These are phyloP conservation scores for Phylloscopus whistleri DNA, from an alignment of 2,113 vertebrate genomes.

Conservation along the genomic window DNA sequence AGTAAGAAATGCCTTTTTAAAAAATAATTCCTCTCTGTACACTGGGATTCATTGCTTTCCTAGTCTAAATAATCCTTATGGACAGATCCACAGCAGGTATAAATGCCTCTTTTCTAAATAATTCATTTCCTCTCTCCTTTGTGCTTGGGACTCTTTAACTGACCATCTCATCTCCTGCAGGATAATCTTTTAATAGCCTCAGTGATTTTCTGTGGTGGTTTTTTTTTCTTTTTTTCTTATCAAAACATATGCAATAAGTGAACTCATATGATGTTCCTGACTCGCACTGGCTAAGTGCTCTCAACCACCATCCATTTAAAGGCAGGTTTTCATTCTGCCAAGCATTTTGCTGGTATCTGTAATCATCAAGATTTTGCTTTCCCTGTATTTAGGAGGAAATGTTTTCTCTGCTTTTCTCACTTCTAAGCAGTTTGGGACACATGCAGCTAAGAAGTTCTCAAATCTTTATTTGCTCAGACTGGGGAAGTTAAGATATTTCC, in stretches of 20 bases:
- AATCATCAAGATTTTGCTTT: neutral
- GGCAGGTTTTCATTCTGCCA: neutral
- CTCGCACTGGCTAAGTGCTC: neutral
- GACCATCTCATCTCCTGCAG: neutral
- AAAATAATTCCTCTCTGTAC: neutral
- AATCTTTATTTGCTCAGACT: neutral
- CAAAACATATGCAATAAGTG: neutral
- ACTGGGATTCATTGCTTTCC: neutral
- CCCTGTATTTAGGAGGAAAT: neutral
- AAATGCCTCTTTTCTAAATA: slow-evolving; percentile 15
- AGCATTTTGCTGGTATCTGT: neutral
- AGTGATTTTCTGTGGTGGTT: neutral
- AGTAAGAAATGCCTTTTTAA: neutral
- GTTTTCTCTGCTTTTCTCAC: neutral
- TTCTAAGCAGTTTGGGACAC: neutral
- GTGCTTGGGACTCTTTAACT: neutral
- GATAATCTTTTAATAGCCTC: slow-evolving; percentile 40
- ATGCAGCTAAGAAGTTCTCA: neutral
- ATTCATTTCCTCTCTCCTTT: neutral
- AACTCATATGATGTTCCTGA: neutral
- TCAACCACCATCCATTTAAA: neutral
- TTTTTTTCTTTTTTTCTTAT: neutral
- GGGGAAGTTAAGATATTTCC: slow-evolving; percentile 1
- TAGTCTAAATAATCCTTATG: neutral
- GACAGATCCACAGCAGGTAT: neutral